These are phyloP conservation scores for Hedya salicella DNA, from an alignment of 2,888 invertebrate species.

Conservation along the genomic window DNA sequence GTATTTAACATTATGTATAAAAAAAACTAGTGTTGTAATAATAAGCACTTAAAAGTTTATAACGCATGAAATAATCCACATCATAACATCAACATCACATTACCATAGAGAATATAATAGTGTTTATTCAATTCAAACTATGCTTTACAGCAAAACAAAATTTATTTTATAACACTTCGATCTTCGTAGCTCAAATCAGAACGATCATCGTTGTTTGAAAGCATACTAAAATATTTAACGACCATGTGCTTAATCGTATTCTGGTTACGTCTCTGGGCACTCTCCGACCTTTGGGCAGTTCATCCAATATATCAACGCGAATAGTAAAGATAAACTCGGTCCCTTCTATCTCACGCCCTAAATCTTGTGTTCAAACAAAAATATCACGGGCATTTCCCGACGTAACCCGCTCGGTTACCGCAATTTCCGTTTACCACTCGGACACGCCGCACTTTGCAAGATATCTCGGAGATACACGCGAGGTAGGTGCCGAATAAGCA, in stretches of 20 bases:
- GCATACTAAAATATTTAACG: constrained; percentile 35
- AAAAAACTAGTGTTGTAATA: not conserved
- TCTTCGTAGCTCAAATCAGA: not conserved
- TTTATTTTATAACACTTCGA: constrained; percentile 20
- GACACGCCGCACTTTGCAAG: constrained; percentile 49
- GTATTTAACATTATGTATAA: not conserved
- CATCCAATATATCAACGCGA: constrained; percentile 57
- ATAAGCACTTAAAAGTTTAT: constrained; percentile 18
- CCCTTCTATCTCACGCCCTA: constrained; percentile 62
- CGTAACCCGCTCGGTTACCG: constrained; percentile 57
- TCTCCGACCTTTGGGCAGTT: constrained; percentile 28
- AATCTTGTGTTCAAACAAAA: constrained; percentile 66
- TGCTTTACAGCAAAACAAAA: constrained; percentile 2
- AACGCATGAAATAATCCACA: constrained; percentile 11
- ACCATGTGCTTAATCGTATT: constrained; percentile 23
- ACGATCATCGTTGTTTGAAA: constrained; percentile 21
- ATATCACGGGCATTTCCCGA: constrained; percentile 60
- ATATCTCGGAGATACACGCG: constrained; percentile 54
- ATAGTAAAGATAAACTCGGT: constrained; percentile 58
- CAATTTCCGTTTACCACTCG: constrained; percentile 63
- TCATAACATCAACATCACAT: not conserved
- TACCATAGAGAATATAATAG: constrained; percentile 21
- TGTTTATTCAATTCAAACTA: constrained; percentile 22
- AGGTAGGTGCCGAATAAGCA: constrained; percentile 57
- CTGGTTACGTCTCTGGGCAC: constrained; percentile 26